These are phyloP conservation scores for Machimus atricapillus DNA, from an alignment of 2,888 invertebrate genomes.

Conservation along the genomic window DNA sequence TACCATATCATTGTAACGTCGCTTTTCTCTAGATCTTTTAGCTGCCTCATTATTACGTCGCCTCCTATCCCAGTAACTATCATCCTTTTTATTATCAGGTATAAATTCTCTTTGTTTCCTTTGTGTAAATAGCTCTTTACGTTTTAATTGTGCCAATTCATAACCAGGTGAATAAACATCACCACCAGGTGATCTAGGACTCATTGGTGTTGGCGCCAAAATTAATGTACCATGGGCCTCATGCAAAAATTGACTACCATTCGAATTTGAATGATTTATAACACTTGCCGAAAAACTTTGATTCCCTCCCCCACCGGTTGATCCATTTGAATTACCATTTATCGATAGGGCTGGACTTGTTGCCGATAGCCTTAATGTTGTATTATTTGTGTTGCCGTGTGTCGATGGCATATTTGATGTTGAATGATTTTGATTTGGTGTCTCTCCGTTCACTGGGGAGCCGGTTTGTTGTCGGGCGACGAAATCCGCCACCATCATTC, in stretches of 20 bases:
- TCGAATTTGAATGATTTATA: conserved; percentile 3
- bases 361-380: conserved; percentile 51
- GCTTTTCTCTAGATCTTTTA: conserved; percentile 94
- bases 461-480: conserved; percentile 78
- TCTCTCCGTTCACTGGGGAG: conserved; percentile 74
- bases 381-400: conserved; percentile 52
- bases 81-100: conserved; percentile 95
- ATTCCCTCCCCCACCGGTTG: neutral
- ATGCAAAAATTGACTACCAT: conserved; percentile 19
- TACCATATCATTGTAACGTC: conserved; percentile 95
- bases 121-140: conserved; percentile 86
- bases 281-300: conserved; percentile 49
- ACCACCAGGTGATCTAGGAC: conserved; percentile 54
- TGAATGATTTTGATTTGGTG: conserved; percentile 61
- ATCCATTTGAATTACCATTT: conserved; percentile 54
- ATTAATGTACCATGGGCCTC: conserved; percentile 43
- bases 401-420: conserved; percentile 62
- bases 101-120: conserved; percentile 96
- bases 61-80: conserved; percentile 96
- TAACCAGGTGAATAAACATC: conserved; percentile 63
- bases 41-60: conserved; percentile 97
- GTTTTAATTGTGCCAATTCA: conserved; percentile 66
- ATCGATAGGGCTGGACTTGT: conserved; percentile 64
- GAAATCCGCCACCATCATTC: conserved; percentile 88
- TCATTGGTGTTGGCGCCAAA: conserved; percentile 61